Conservation (phyloP, 2,113 vertebrate genomes). For the Neodon shergylaensis region DNA sequence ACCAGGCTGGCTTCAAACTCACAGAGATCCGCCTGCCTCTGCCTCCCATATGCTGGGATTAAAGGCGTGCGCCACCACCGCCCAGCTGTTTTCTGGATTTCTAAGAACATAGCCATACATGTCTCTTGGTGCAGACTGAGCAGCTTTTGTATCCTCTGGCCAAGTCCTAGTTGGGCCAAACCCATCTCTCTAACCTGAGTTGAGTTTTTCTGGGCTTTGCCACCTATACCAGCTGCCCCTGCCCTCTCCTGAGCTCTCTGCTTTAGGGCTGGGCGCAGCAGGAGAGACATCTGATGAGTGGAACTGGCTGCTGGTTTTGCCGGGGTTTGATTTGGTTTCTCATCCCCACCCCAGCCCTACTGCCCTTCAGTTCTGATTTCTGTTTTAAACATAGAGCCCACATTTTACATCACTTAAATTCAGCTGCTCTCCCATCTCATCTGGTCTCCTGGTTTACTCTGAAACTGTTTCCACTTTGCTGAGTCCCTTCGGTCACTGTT, state of each 20-base stretch:
- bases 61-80: too few relatives aligned
- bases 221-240: background rate
- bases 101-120: accelerated
- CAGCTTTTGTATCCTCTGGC: background rate
- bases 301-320: background rate
- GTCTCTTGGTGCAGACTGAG: background rate
- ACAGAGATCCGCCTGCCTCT: too few relatives aligned
- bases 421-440: background rate
- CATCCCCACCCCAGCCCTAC: background rate
- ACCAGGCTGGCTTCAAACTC: too few relatives aligned
- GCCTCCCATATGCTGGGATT: too few relatives aligned
- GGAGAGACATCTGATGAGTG: background rate
- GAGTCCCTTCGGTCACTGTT: conserved; percentile 3
- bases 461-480: conserved; percentile 35
- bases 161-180: background rate
- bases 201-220: background rate
- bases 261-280: accelerated
- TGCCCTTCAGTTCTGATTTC: background rate
- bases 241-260: background rate
- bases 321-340: background rate
- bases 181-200: background rate
- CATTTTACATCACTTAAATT: background rate
- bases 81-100: background rate
- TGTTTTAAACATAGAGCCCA: background rate
- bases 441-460: background rate